Evolutionary conservation across 1,140 invertebrate genomes (phyloP).

Genomic region (Drosophila oshimai): DNA sequence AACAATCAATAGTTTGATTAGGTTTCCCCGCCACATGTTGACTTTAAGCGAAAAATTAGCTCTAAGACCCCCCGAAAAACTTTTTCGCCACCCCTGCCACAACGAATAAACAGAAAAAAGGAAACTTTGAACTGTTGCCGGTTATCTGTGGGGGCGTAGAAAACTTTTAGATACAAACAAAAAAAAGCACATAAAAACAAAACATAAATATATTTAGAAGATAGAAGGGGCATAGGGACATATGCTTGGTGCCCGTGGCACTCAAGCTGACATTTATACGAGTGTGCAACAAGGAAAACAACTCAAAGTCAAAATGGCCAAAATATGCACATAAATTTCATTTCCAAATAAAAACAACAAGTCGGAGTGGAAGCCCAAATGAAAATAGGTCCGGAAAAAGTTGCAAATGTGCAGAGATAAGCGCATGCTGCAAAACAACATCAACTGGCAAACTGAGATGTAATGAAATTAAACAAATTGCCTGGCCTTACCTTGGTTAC

Average conservation of each 20-base stretch:
- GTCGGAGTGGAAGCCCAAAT: neutral
- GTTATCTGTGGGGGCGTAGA: slow-evolving; percentile 55
- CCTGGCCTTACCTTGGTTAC: slow-evolving; percentile 41
- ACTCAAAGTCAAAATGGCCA: slow-evolving; percentile 59
- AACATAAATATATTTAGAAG: slow-evolving; percentile 27
- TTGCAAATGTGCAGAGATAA: slow-evolving; percentile 71
- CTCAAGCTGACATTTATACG: slow-evolving; percentile 45
- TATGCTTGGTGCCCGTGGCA: slow-evolving; percentile 35
- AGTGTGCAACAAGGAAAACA: slow-evolving; percentile 53
- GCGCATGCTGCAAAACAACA: slow-evolving; percentile 41
- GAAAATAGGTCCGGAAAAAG: slow-evolving; percentile 30
- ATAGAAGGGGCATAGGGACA: slow-evolving; percentile 10
- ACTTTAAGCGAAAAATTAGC: slow-evolving; percentile 49
- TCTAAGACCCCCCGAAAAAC: slow-evolving; percentile 38
- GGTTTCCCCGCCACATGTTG: slow-evolving; percentile 68
- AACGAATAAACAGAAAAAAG: slow-evolving; percentile 25
- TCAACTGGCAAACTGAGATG: slow-evolving; percentile 37
- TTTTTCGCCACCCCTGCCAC: slow-evolving; percentile 11
- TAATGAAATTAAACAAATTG: slow-evolving; percentile 74
- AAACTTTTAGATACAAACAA: slow-evolving; percentile 37
- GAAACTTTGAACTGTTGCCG: slow-evolving; percentile 71
- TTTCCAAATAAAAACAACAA: slow-evolving; percentile 29
- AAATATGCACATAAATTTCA: slow-evolving; percentile 77
- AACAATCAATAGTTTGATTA: slow-evolving; percentile 80
- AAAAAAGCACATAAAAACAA: slow-evolving; percentile 9